Conservation (phyloP, 2,797 vertebrate species). For the Amniataba percoides region DNA sequence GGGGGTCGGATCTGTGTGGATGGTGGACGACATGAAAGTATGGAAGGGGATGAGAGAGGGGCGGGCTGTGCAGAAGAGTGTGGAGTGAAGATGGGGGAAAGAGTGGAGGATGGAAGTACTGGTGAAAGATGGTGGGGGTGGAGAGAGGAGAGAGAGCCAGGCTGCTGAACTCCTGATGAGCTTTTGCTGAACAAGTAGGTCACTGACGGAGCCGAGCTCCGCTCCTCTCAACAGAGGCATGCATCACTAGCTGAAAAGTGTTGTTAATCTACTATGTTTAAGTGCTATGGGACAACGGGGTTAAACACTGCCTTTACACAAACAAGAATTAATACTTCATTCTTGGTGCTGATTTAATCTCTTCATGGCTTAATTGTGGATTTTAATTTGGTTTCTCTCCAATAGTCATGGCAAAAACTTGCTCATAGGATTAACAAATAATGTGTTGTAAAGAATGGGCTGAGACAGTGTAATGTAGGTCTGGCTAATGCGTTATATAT, state of each 20-base stretch:
- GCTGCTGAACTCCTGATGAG: slow-evolving; percentile 68
- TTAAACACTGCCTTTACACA: slow-evolving; percentile 10
- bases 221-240: slow-evolving; percentile 39
- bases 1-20: slow-evolving; percentile 18
- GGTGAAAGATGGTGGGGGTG: slow-evolving; percentile 30
- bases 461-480: neutral
- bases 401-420: neutral
- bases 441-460: neutral
- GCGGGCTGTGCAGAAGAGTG: neutral
- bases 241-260: neutral
- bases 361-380: neutral
- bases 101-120: neutral
- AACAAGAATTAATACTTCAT: slow-evolving; percentile 5
- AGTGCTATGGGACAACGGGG: neutral
- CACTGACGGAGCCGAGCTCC: slow-evolving; percentile 44
- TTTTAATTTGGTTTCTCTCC: neutral
- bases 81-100: slow-evolving; percentile 9
- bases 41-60: neutral
- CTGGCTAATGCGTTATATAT: neutral
- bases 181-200: slow-evolving; percentile 69
- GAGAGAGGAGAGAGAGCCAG: slow-evolving; percentile 22
- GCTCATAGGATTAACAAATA: too few species aligned
- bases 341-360: neutral
- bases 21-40: slow-evolving; percentile 19
- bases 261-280: slow-evolving; percentile 12